Conservation (phyloP, 2,888 invertebrate species). For the Atherix ibis region DNA sequence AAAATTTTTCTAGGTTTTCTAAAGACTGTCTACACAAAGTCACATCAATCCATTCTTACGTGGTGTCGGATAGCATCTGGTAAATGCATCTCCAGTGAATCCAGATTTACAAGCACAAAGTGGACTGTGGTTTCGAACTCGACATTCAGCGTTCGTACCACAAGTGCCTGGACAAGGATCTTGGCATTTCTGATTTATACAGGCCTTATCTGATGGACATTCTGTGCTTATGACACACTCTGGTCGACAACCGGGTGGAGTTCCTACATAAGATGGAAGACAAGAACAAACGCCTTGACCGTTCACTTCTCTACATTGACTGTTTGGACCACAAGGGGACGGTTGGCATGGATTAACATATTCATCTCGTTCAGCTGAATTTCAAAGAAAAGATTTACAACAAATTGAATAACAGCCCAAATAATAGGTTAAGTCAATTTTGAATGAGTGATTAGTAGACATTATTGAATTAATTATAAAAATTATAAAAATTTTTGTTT, state of each 20-base stretch:
- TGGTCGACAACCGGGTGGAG: slow-evolving; percentile 43
- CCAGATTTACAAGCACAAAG: slow-evolving; percentile 54
- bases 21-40: no score
- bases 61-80: slow-evolving; percentile 38
- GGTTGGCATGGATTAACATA: slow-evolving; percentile 38
- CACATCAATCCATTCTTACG: no score
- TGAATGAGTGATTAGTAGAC: no score
- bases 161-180: slow-evolving; percentile 59
- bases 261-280: slow-evolving; percentile 40
- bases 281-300: slow-evolving; percentile 43
- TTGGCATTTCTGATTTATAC: slow-evolving; percentile 47
- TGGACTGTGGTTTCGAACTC: slow-evolving; percentile 53
- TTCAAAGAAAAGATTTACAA: no score
- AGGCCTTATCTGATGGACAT: slow-evolving; percentile 41
- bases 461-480: no score
- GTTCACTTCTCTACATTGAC: slow-evolving; percentile 49
- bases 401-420: no score
- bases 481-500: no score
- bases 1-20: slow-evolving; percentile 1
- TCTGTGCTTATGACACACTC: slow-evolving; percentile 40
- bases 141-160: slow-evolving; percentile 52
- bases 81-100: slow-evolving; percentile 46
- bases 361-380: no score
- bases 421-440: no score
- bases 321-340: slow-evolving; percentile 48